Evolutionary conservation across 2,113 vertebrate genomes (phyloP).

Genomic region (Datnioides undecimradiatus): DNA sequence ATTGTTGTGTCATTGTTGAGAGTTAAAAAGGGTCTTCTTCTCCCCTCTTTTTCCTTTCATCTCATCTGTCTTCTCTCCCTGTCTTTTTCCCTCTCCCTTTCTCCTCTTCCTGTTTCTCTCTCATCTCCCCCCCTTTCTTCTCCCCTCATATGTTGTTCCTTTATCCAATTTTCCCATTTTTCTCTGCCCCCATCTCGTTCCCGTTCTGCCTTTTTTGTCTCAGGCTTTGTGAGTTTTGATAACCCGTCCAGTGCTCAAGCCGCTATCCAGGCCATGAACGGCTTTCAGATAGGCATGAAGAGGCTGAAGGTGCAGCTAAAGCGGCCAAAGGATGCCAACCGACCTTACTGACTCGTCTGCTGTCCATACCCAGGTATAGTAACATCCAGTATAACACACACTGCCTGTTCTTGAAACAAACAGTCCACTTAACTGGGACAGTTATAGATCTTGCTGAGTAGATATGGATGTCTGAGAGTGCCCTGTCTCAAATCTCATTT

Average conservation of each 20-base stretch:
- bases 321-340: conserved; percentile 97
- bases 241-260: conserved; percentile 98
- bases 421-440: neutral
- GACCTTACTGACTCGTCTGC: conserved; percentile 94
- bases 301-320: conserved; percentile 99
- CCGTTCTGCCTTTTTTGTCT: conserved; percentile 56
- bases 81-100: conserved; percentile 30
- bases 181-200: conserved; percentile 32
- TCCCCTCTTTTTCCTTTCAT: conserved; percentile 51
- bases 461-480: neutral
- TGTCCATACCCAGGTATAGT: conserved; percentile 86
- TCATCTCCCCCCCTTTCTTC: conserved; percentile 50
- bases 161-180: conserved; percentile 36
- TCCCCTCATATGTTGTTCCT: conserved; percentile 28
- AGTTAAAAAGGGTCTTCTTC: conserved; percentile 68
- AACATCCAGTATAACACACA: neutral
- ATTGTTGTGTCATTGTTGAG: conserved; percentile 78
- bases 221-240: conserved; percentile 99
- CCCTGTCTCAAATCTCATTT: neutral
- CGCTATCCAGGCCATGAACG: conserved; percentile 99
- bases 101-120: conserved; percentile 24
- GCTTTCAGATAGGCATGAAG: conserved; percentile 99
- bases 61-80: conserved; percentile 31
- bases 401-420: neutral
- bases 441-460: neutral